These are phyloP conservation scores for Holothuria leucospilota DNA, from an alignment of 53 echinoderm and acorn worm genomes.

Conservation along the genomic window DNA sequence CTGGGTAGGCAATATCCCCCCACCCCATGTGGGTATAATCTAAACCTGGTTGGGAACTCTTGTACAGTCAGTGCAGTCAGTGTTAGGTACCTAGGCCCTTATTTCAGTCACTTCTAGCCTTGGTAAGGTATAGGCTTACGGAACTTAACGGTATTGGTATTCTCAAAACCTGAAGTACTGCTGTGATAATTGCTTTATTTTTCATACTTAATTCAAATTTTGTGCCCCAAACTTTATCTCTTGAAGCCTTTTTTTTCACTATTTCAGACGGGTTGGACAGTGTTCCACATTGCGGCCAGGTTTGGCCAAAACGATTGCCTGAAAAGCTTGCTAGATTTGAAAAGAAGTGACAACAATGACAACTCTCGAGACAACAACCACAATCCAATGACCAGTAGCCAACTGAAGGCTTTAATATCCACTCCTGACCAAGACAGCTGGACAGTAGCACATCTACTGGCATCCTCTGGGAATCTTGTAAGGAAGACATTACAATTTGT, in stretches of 20 bases:
- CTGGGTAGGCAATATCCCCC: too few species aligned
- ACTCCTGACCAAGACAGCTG: conserved; percentile 85
- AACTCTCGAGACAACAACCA: conserved; percentile 12
- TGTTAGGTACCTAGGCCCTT: too few species aligned
- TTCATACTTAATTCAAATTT: too few species aligned
- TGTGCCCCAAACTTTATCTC: too few species aligned
- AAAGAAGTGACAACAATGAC: conserved; percentile 25
- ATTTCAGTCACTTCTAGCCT: too few species aligned
- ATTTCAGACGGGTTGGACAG: conserved; percentile 87
- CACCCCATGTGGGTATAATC: too few species aligned
- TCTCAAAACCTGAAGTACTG: too few species aligned
- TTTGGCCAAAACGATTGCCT: conserved; percentile 80
- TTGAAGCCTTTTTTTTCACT: not conserved
- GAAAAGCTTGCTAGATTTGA: conserved; percentile 65
- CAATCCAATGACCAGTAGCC: not conserved
- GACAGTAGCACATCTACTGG: conserved; percentile 90
- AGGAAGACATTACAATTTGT: not conserved
- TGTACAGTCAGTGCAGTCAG: too few species aligned
- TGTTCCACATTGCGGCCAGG: conserved; percentile 82
- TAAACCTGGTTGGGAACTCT: too few species aligned
- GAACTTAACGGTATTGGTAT: too few species aligned
- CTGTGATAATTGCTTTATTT: too few species aligned
- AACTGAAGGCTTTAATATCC: conserved; percentile 7
- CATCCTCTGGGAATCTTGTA: conserved; percentile 88
- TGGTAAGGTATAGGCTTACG: too few species aligned